Evolutionary conservation across 2,113 vertebrate genomes (phyloP).

Genomic region (Benitochromis conjunctus): DNA sequence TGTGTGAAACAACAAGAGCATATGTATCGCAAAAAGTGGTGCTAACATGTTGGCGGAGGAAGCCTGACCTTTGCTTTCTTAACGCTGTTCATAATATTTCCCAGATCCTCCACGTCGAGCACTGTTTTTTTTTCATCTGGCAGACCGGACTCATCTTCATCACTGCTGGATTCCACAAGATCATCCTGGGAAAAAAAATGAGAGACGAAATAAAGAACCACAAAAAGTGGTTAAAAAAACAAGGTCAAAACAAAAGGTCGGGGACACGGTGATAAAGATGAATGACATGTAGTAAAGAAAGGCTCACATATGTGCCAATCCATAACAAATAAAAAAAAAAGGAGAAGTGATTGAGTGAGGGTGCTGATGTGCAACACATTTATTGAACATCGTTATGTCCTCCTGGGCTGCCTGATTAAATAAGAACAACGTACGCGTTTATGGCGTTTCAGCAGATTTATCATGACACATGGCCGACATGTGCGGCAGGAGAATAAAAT

Average conservation of each 20-base stretch:
- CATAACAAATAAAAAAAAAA: background rate
- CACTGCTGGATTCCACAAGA: conserved; percentile 82
- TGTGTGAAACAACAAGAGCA: background rate
- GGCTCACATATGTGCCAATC: background rate
- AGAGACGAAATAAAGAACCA: background rate
- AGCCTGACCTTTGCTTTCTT: conserved; percentile 83
- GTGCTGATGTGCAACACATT: background rate
- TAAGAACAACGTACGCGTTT: background rate
- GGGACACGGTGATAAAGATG: background rate
- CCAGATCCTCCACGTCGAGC: conserved; percentile 89
- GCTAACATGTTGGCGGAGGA: background rate
- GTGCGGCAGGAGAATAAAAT: background rate
- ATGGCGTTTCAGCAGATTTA: background rate
- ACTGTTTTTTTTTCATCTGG: conserved; percentile 58
- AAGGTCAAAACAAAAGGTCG: background rate
- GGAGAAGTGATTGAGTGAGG: background rate
- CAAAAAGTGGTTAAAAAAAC: background rate
- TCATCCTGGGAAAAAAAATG: conserved; percentile 55
- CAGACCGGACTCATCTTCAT: conserved; percentile 74
- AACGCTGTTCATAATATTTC: conserved; percentile 75
- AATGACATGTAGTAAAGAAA: background rate
- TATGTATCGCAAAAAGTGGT: background rate
- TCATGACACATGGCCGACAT: background rate
- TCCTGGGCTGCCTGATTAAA: background rate
- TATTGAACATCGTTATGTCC: background rate